These are phyloP conservation scores for Dasysyrphus albostriatus DNA, from an alignment of 2,888 invertebrate species.

Conservation along the genomic window DNA sequence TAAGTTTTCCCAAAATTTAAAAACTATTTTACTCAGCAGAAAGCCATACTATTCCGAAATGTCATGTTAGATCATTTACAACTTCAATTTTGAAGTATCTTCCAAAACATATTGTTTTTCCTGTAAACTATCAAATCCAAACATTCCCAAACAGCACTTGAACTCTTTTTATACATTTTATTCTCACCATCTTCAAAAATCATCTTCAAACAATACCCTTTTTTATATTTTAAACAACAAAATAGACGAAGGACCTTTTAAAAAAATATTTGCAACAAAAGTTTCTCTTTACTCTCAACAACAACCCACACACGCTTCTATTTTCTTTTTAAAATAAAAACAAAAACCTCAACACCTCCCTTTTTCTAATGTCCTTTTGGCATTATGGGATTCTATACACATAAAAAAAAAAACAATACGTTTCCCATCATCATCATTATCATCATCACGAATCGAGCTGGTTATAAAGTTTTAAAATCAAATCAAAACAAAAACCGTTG, in stretches of 20 bases:
- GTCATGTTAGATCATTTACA: background rate
- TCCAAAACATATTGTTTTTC: conserved; percentile 49
- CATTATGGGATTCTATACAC: background rate
- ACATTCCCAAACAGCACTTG: conserved; percentile 45
- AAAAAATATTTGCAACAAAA: conserved; percentile 56
- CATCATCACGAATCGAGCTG: conserved; percentile 33
- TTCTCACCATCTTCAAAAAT: conserved; percentile 35
- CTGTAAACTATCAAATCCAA: conserved; percentile 25
- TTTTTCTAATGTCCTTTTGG: conserved; percentile 1
- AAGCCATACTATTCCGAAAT: background rate
- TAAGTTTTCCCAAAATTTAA: no score
- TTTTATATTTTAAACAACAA: conserved; percentile 11
- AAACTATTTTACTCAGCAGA: background rate
- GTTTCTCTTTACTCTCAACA: conserved; percentile 15
- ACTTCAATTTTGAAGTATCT: background rate
- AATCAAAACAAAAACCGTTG: conserved; percentile 69
- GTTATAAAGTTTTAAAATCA: conserved; percentile 72
- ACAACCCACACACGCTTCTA: conserved; percentile 20
- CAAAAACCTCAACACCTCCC: background rate
- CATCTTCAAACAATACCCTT: conserved; percentile 22
- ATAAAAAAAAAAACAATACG: conserved; percentile 44
- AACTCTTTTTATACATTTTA: conserved; percentile 39
- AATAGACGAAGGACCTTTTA: conserved; percentile 41
- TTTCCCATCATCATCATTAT: conserved; percentile 50
- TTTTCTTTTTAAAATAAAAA: conserved; percentile 51